phyloP scores from a whole-genome alignment of 2,797 vertebrate genomes.

The Hyperoplus immaculatus region DNA sequence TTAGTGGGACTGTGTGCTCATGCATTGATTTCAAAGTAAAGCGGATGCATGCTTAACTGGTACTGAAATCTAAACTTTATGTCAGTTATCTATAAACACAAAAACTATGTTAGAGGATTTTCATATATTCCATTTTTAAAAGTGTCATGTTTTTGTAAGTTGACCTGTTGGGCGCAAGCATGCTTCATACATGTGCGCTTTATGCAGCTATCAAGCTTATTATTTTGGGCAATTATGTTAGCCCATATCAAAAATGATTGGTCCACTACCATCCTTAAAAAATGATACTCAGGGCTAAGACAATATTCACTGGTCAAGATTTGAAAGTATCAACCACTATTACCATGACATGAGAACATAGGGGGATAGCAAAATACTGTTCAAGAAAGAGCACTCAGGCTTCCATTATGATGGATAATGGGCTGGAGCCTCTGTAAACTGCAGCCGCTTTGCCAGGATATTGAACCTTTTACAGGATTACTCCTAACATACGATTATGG shows the following conservation, averaged over 20 bases:
- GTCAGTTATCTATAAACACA: constrained; percentile 36
- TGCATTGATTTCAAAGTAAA: constrained; percentile 55
- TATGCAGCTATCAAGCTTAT: constrained; percentile 49
- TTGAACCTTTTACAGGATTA: constrained; percentile 53
- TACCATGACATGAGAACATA: constrained; percentile 32
- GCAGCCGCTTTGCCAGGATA: constrained; percentile 60
- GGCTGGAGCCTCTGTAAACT: constrained; percentile 42
- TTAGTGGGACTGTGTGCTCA: constrained; percentile 35
- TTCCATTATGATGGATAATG: constrained; percentile 29
- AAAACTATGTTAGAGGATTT: constrained; percentile 23
- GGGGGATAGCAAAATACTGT: constrained; percentile 53
- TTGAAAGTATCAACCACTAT: constrained; percentile 45
- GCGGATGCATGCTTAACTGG: constrained; percentile 59
- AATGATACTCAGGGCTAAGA: constrained; percentile 49
- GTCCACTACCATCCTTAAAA: constrained; percentile 31
- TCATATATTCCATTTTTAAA: constrained; percentile 18
- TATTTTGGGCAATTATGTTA: constrained; percentile 39
- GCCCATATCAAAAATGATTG: constrained; percentile 43
- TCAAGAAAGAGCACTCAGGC: constrained; percentile 27
- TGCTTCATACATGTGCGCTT: constrained; percentile 55
- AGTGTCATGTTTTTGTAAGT: constrained; percentile 37
- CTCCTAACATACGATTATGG: constrained; percentile 66
- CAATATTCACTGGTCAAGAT: constrained; percentile 45
- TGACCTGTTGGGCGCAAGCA: constrained; percentile 53
- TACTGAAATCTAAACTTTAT: constrained; percentile 33